Conservation (phyloP, 2,113 vertebrate species). For the Spermophilus dauricus region DNA sequence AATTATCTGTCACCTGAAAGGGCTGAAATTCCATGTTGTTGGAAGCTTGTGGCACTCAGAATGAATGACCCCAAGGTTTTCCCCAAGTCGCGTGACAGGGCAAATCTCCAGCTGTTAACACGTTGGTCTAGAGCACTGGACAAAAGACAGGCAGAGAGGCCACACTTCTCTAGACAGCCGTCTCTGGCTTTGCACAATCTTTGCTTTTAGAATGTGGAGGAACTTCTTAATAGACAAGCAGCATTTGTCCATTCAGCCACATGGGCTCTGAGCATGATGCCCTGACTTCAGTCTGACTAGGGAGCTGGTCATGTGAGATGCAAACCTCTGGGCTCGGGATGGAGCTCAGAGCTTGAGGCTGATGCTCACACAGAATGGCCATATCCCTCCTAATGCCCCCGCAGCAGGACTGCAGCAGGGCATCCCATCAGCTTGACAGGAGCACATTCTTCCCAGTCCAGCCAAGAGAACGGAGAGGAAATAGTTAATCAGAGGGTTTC, state of each 20-base stretch:
- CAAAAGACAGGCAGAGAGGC: neutral
- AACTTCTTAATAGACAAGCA: neutral
- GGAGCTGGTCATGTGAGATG: neutral
- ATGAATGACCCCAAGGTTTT: neutral
- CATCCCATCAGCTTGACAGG: neutral
- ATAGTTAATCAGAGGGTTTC: too few relatives aligned
- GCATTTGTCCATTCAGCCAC: fast-evolving
- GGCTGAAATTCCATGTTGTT: neutral
- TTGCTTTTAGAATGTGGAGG: neutral
- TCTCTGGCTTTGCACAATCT: neutral
- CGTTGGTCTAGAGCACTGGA: neutral
- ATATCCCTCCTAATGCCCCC: neutral
- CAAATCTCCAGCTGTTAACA: fast-evolving
- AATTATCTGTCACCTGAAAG: neutral
- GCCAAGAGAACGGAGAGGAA: neutral
- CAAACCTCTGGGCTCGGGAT: neutral
- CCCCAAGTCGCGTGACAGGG: fast-evolving
- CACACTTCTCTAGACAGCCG: neutral
- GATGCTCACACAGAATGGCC: too few relatives aligned
- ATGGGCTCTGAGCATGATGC: fast-evolving
- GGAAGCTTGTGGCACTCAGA: neutral
- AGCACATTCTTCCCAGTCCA: neutral
- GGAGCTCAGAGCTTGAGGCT: neutral
- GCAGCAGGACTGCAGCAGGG: fast-evolving
- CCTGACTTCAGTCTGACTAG: neutral